Percentiles rank a stretch among this genome's conserved stretches.
These are phyloP conservation scores for Danio aesculapii DNA, from an alignment of 2,797 vertebrate species.

Conservation along the genomic window DNA sequence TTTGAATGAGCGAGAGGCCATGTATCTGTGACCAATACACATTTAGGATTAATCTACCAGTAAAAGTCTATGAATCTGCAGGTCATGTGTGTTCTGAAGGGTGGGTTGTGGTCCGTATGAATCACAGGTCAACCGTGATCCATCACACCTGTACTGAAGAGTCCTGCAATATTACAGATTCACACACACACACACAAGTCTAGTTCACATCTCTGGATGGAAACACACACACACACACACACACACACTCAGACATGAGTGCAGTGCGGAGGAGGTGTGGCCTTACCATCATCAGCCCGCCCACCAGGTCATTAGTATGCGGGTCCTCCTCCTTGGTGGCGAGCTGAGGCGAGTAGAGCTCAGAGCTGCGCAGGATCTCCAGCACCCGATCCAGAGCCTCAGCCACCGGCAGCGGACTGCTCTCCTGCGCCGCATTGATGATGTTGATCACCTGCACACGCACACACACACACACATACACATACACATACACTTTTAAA, in stretches of 20 bases:
- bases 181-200: background rate
- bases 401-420: constrained; percentile 91
- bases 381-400: constrained; percentile 95
- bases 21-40: too few relatives aligned
- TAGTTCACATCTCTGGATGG: background rate
- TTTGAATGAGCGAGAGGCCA: too few relatives aligned
- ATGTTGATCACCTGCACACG: constrained; percentile 92
- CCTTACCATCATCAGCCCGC: constrained; percentile 92
- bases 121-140: too few relatives aligned
- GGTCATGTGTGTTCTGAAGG: too few relatives aligned
- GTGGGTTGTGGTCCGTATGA: too few relatives aligned
- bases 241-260: constrained; percentile 8
- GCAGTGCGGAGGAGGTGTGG: background rate
- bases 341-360: constrained; percentile 95
- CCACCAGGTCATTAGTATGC: constrained; percentile 95
- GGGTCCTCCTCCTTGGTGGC: constrained; percentile 95
- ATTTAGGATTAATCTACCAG: too few relatives aligned
- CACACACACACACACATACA: constrained; percentile 22
- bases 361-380: constrained; percentile 95
- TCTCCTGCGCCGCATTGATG: constrained; percentile 96
- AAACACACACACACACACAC: constrained; percentile 26
- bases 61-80: too few relatives aligned
- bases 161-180: background rate
- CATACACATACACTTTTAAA: constrained; percentile 4
- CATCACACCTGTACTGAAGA: too few relatives aligned